These are phyloP conservation scores for Tribolium madens DNA, from an alignment of 1,140 invertebrate species.

Conservation along the genomic window DNA sequence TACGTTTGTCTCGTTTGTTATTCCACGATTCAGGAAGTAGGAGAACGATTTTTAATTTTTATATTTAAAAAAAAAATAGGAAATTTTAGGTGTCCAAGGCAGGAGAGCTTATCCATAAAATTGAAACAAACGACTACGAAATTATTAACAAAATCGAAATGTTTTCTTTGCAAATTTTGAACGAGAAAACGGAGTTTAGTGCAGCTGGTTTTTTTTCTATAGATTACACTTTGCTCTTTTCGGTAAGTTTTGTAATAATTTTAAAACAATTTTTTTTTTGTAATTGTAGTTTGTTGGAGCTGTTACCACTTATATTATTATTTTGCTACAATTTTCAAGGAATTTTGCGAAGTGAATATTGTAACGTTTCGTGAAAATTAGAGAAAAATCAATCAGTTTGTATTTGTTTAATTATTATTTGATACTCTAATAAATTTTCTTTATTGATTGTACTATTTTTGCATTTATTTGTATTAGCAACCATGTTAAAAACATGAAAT, in stretches of 20 bases:
- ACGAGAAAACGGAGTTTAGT: constrained; percentile 50
- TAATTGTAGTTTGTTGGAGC: constrained; percentile 52
- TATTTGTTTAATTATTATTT: too few relatives aligned
- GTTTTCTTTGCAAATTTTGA: constrained; percentile 53
- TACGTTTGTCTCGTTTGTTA: constrained; percentile 2
- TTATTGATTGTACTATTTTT: too few relatives aligned
- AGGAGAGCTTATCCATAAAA: constrained; percentile 49
- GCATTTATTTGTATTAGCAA: too few relatives aligned
- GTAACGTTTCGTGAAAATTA: too few relatives aligned
- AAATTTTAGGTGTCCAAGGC: constrained; percentile 44
- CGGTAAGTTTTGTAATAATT: constrained; percentile 27
- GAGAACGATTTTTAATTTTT: neutral
- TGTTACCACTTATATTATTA: constrained; percentile 51
- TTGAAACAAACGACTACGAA: constrained; percentile 48
- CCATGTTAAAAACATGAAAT: too few relatives aligned
- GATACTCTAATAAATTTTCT: too few relatives aligned
- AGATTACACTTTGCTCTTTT: constrained; percentile 53
- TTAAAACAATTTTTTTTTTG: neutral
- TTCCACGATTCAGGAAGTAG: constrained; percentile 10
- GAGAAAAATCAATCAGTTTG: too few relatives aligned
- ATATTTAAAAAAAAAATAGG: neutral
- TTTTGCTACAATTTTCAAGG: constrained; percentile 51
- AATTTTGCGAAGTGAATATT: too few relatives aligned
- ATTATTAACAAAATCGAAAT: constrained; percentile 50
- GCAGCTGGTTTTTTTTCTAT: constrained; percentile 54